phyloP scores from a whole-genome alignment of 2,113 vertebrate species.

The Hydropotes inermis region DNA sequence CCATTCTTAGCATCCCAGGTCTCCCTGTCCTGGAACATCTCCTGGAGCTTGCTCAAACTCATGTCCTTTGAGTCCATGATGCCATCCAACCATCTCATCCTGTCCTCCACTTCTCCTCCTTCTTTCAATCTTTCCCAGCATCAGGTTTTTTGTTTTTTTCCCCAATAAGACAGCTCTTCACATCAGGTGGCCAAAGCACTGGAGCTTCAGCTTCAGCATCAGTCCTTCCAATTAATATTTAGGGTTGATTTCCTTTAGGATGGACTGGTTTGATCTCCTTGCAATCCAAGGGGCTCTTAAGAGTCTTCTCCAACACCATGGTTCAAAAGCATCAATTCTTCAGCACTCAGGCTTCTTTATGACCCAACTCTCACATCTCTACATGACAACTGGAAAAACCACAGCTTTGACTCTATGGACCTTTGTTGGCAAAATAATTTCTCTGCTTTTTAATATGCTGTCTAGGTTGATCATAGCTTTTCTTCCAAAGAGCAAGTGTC shows the following conservation, averaged over 20 bases:
- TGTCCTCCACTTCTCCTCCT: neutral
- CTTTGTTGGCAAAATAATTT: neutral
- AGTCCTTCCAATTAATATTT: neutral
- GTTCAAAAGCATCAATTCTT: neutral
- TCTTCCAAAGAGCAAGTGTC: neutral
- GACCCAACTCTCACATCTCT: neutral
- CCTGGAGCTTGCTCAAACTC: neutral
- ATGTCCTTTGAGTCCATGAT: neutral
- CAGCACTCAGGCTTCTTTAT: neutral
- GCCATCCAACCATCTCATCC: neutral
- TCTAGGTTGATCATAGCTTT: neutral
- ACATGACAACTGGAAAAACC: neutral
- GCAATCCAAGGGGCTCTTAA: neutral
- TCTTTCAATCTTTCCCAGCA: neutral
- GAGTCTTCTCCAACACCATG: neutral
- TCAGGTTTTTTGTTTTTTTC: neutral
- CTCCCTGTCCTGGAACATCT: neutral
- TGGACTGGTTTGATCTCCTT: neutral
- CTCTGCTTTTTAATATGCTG: neutral
- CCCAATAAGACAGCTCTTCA: neutral
- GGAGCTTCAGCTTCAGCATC: neutral
- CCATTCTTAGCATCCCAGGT: neutral
- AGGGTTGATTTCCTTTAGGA: neutral
- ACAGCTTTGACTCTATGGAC: neutral
- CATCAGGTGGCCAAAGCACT: neutral